Evolutionary conservation across 2,113 vertebrate species (phyloP), one percentile per base, ranked within the genome.

Genomic region (Colossoma macropomum): DNA sequence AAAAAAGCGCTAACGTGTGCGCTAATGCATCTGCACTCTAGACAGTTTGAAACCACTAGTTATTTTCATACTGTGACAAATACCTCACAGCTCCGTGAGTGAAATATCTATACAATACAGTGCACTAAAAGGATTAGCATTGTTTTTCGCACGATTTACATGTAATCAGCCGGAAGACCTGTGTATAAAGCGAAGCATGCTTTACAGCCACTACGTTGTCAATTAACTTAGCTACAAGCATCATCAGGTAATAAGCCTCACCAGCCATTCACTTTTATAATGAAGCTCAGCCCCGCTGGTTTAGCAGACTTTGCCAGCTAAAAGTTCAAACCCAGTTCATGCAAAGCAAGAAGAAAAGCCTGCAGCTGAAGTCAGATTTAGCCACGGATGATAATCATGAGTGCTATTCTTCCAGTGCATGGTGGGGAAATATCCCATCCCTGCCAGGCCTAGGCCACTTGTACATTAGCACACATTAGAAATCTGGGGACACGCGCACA

Each of bases 381-480:
- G 56, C 70, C 66, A 73, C 32, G 27, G 77, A 69, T 60, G 28
- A 77, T 79, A 80, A 85, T 85, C 83, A 41, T 70, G 63, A 25
- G 34, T 25, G 28, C 74, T 34, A 48, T 30, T 4, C 54, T 75
- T 79, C 71, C 72, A 70, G 74, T 76, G 9, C 54, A 60, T 76
- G 30, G 74, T 60, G 63, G 52, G 77, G 72, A 85, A 80, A 85
- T 80, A 59, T 75, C 77, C 50, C 70, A 70, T 75, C n/a, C 71
- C 52, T 79, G 70, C 70, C 62, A 80, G 32, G 81, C 62, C 63
- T 77, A 23, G 73, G n/a, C n/a, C 56, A 80, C 56, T 59, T 73
- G 54, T 63, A 77, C 70, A 83, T 70, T 41, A 60, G 50, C 4
- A 41, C 70, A 48, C 72, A 86, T 80, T 71, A 78, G 19, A 75